Conservation (phyloP, 1,140 invertebrate species). For the Paraescarpia echinospica region DNA sequence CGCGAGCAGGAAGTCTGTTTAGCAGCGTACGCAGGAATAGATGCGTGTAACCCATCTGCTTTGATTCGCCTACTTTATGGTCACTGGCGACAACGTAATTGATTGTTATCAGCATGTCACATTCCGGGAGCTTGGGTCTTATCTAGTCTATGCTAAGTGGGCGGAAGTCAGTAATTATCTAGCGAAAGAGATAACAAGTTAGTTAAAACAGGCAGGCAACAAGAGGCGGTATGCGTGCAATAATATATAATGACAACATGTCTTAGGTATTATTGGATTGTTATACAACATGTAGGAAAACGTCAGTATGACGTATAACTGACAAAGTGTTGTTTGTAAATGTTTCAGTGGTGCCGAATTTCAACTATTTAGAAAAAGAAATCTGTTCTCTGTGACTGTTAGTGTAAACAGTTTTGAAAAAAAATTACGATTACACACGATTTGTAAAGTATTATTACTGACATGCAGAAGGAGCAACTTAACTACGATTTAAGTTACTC, state of each 20-base stretch:
- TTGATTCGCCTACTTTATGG: neutral
- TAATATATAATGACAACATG: neutral
- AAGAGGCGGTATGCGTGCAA: neutral
- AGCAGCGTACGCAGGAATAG: neutral
- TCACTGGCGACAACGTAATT: neutral
- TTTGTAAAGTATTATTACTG: no score
- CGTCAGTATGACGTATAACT: no score
- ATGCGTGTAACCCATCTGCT: neutral
- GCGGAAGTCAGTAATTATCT: neutral
- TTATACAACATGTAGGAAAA: no score
- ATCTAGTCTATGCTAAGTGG: neutral
- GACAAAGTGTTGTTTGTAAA: no score
- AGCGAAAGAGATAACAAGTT: neutral
- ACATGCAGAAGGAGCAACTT: no score
- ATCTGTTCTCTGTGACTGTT: no score
- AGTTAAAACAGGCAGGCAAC: neutral
- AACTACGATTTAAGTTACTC: no score
- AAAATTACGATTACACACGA: neutral
- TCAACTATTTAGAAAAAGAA: no score
- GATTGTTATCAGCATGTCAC: neutral
- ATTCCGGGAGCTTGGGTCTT: neutral
- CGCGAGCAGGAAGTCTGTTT: neutral
- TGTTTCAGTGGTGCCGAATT: no score
- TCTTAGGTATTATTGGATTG: neutral
- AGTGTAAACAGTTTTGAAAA: no score